Evolutionary conservation across 2,888 invertebrate genomes (phyloP).

Genomic region (Dryocosmus kuriphilus): DNA sequence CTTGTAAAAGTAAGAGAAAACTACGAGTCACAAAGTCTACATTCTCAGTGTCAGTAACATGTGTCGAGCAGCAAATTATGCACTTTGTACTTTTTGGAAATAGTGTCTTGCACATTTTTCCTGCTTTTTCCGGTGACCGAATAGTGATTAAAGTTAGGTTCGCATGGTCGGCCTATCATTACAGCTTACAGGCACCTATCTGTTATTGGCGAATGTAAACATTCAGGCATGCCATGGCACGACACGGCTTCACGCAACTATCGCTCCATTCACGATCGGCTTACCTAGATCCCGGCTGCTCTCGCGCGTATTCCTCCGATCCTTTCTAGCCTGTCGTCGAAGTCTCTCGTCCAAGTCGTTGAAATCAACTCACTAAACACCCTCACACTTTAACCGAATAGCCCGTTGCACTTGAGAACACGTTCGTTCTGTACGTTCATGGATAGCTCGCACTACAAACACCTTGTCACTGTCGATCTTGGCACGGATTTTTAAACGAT

Average conservation of each 20-base stretch:
- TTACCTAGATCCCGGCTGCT: slow-evolving; percentile 64
- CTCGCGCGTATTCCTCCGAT: slow-evolving; percentile 62
- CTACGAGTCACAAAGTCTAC: background rate
- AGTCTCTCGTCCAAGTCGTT: slow-evolving; percentile 64
- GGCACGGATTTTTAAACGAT: background rate
- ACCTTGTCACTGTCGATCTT: slow-evolving; percentile 4
- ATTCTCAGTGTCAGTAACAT: background rate
- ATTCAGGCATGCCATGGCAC: slow-evolving; percentile 43
- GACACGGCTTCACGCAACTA: slow-evolving; percentile 48
- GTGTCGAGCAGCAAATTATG: background rate
- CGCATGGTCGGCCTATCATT: slow-evolving; percentile 37
- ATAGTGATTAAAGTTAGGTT: slow-evolving; percentile 34
- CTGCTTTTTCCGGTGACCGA: slow-evolving; percentile 42
- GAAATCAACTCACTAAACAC: slow-evolving; percentile 65
- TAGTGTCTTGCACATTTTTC: slow-evolving; percentile 56
- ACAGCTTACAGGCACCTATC: slow-evolving; percentile 60
- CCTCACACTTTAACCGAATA: slow-evolving; percentile 60
- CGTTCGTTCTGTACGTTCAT: background rate
- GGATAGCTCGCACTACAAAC: slow-evolving; percentile 10
- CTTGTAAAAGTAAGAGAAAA: too few species aligned
- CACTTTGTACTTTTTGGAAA: slow-evolving; percentile 52
- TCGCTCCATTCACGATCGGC: slow-evolving; percentile 54
- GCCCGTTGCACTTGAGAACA: slow-evolving; percentile 39
- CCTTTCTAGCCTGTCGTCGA: slow-evolving; percentile 65
- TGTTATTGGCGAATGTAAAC: slow-evolving; percentile 63